Conservation (phyloP, 2,888 invertebrate species). For the Therioaphis trifolii region DNA sequence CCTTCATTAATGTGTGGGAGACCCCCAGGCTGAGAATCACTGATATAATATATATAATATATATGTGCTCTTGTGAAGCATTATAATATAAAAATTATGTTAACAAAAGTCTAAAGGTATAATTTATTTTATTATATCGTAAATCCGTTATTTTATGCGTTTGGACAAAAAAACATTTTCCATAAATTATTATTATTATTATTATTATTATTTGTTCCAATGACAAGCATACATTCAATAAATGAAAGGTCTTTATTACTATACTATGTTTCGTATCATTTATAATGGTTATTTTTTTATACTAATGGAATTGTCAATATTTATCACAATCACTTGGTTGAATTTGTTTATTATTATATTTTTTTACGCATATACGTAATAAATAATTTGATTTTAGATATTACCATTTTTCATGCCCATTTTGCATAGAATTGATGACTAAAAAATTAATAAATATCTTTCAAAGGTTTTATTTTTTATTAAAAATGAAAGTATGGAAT, state of each 20-base stretch:
- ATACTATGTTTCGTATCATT: neutral
- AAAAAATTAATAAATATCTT: no score
- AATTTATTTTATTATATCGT: no score
- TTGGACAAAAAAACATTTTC: slow-evolving; percentile 2
- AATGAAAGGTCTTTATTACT: neutral
- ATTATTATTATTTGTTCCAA: neutral
- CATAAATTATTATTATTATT: slow-evolving; percentile 19
- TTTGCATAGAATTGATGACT: no score
- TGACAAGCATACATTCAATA: slow-evolving; percentile 14
- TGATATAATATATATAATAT: no score
- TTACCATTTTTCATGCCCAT: no score
- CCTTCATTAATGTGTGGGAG: no score
- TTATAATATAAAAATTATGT: no score
- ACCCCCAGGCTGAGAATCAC: no score
- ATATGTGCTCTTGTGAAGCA: no score
- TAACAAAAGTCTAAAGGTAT: neutral
- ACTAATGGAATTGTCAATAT: slow-evolving; percentile 26
- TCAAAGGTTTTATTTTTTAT: no score
- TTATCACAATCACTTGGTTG: neutral
- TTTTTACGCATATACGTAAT: neutral
- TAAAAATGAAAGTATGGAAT: no score
- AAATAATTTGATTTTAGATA: neutral
- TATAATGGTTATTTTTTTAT: neutral
- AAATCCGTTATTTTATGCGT: neutral
- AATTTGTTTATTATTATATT: neutral